Conservation (phyloP, 2,797 vertebrate genomes). For the Eulemur mongoz region DNA sequence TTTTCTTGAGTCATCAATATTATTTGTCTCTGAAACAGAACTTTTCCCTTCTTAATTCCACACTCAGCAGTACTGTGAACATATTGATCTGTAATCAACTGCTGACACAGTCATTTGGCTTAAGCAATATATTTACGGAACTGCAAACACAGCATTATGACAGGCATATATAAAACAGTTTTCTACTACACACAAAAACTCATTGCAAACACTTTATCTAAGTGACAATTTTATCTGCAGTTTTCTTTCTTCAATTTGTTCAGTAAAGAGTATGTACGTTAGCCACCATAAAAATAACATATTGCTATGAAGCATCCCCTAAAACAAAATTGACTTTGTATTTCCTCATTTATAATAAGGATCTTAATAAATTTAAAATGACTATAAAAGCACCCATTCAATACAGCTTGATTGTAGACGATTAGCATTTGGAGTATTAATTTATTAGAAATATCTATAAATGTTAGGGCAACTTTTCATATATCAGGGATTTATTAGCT, state of each 20-base stretch:
- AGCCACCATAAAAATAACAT: slow-evolving; percentile 37
- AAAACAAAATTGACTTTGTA: slow-evolving; percentile 66
- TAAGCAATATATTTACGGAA: slow-evolving; percentile 78
- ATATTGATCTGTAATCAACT: slow-evolving; percentile 85
- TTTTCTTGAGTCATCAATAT: slow-evolving; percentile 75
- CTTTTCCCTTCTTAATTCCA: slow-evolving; percentile 79
- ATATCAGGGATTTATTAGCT: background rate
- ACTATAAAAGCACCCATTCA: background rate
- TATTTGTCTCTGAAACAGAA: slow-evolving; percentile 78
- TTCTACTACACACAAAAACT: slow-evolving; percentile 68
- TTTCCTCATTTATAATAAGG: slow-evolving; percentile 58
- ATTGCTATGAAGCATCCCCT: background rate
- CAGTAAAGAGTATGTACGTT: slow-evolving; percentile 10
- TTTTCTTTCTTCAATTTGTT: slow-evolving; percentile 73
- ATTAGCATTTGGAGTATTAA: background rate
- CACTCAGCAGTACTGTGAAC: slow-evolving; percentile 77
- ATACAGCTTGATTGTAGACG: background rate
- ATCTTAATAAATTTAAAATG: slow-evolving; percentile 31
- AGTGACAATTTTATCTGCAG: slow-evolving; percentile 73
- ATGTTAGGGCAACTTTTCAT: background rate
- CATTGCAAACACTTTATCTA: slow-evolving; percentile 71
- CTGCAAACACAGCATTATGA: slow-evolving; percentile 83
- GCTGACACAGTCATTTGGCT: slow-evolving; percentile 83
- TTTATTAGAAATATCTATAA: slow-evolving; percentile 53
- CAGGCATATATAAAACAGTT: slow-evolving; percentile 71